Evolutionary conservation across 2,888 invertebrate species (phyloP).

Genomic region (Neuroscelio doddi): DNA sequence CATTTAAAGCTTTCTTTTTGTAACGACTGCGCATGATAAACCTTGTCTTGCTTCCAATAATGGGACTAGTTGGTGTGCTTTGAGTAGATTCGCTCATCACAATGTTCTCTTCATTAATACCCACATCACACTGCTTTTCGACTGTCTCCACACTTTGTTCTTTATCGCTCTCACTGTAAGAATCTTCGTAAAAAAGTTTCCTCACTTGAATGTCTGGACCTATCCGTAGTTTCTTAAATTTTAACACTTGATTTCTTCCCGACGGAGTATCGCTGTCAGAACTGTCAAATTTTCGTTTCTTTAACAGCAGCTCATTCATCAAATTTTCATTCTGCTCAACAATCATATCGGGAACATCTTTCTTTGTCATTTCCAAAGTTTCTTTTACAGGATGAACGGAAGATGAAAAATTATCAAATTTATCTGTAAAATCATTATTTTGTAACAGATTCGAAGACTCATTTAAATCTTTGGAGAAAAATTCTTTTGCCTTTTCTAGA

Average conservation of each 20-base stretch:
- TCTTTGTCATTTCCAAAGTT: neutral
- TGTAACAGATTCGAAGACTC: neutral
- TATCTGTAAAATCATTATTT: neutral
- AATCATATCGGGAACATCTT: too few species aligned
- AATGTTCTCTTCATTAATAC: conserved; percentile 25
- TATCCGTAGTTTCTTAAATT: conserved; percentile 55
- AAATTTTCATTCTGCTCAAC: neutral
- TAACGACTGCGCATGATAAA: conserved; percentile 15
- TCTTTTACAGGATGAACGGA: too few species aligned
- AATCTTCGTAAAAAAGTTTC: conserved; percentile 52
- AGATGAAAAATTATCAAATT: neutral
- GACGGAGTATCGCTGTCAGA: conserved; percentile 53
- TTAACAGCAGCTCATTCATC: conserved; percentile 7
- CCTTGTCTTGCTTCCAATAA: conserved; percentile 12
- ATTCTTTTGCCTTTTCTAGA: conserved; percentile 40
- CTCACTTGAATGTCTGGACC: conserved; percentile 53
- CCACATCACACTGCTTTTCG: conserved; percentile 51
- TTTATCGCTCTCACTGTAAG: conserved; percentile 46
- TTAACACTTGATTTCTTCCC: conserved; percentile 31
- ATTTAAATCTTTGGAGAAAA: conserved; percentile 15
- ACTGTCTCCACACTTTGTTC: conserved; percentile 57
- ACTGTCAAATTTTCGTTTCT: conserved; percentile 46
- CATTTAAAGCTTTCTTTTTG: conserved; percentile 15
- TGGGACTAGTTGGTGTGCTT: conserved; percentile 29
- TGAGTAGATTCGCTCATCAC: neutral